phyloP scores from a whole-genome alignment of 2,113 vertebrate genomes.

The Oncorhynchus nerka region DNA sequence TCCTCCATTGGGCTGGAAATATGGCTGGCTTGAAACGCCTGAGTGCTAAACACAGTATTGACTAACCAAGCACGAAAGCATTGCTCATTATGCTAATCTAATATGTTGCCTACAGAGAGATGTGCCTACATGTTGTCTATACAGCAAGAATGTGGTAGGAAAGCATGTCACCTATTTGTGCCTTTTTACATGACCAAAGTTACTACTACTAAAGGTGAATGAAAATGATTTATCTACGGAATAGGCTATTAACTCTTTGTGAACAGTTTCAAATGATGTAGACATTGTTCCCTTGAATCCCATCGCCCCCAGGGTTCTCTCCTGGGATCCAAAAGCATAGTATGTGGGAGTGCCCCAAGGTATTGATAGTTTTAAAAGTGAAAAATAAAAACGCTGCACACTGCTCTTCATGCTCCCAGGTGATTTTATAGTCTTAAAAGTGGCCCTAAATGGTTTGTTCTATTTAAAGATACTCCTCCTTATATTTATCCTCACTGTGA shows the following conservation, averaged over 20 bases:
- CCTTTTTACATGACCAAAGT: not conserved
- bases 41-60: not conserved
- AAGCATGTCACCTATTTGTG: not conserved
- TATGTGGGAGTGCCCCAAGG: not conserved
- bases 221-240: not conserved
- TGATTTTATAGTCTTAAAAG: not conserved
- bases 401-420: no score
- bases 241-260: not conserved
- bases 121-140: not conserved
- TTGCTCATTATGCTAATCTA: not conserved
- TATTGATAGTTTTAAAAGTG: not conserved
- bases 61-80: not conserved
- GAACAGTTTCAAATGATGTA: not conserved
- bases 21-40: not conserved
- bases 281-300: not conserved
- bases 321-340: not conserved
- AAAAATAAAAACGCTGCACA: no score
- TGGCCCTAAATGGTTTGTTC: not conserved
- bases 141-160: not conserved
- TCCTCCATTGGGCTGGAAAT: no score
- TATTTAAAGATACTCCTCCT: not conserved
- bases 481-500: constrained; percentile 1
- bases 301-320: not conserved
- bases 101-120: not conserved
- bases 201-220: not conserved